Evolutionary conservation across 2,113 vertebrate species (phyloP), one percentile per base, ranked within the genome.

Genomic region (Aptenodytes patagonicus): DNA sequence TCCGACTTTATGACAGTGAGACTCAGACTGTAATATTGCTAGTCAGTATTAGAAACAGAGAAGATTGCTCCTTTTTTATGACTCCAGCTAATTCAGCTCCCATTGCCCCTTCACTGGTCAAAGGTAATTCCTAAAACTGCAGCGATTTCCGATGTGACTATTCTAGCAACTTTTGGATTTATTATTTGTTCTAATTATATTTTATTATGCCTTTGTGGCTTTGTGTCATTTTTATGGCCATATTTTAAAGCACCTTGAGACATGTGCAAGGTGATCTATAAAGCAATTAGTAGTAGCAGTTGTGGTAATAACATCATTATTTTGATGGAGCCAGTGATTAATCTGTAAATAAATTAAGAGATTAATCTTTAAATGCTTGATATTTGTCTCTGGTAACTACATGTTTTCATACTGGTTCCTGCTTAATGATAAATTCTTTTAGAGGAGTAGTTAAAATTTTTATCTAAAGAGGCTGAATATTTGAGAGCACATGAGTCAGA

Each of bases 211-310:
- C 46, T 85, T 90, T 93, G 93, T 89, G 92, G 71, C 26, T 83
- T 80, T 57, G 6, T 75, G 92, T 79, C 80, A 79, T 71, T 95
- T 94, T 96, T 61, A 92, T 25, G 40, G 76, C n/a, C 55, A 7
- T 44, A 54, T 82, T 90, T 78, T 93, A 89, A 76, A 95, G 69
- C 70, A 95, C 91, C 81, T 94, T 79, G 42, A 94, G 65, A 84
- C 38, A 79, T 13, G 5, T 61, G 70, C 49, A 73, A 44, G 38
- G 21, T 51, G 70, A 90, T 70, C 77, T 58, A 51, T 80, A 77
- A 86, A 83, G 54, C 73, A 91, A 54, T 87, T 89, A 85, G 40
- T 9, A 82, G 60, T 3, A 95, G 36, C 22, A 47, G 13, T 54
- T 75, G 40, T 91, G 46, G 81, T 38, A 93, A 83, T 58, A 93